Conservation (phyloP, 2,797 vertebrate genomes). For the Bovichtus diacanthus region DNA sequence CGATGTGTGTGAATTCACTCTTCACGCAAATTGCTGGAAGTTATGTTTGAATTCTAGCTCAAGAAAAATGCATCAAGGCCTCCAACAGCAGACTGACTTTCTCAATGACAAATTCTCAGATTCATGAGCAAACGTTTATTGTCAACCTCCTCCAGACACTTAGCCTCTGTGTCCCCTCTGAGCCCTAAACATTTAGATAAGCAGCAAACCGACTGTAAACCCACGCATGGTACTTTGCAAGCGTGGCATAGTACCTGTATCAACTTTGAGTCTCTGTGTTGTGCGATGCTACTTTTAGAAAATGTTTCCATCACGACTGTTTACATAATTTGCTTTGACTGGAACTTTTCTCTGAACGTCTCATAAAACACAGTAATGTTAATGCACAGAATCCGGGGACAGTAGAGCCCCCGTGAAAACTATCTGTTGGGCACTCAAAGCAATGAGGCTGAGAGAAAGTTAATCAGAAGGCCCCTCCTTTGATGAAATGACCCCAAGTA, state of each 20-base stretch:
- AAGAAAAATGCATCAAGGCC: constrained; percentile 10
- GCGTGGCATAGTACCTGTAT: background rate
- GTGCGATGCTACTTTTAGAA: constrained; percentile 30
- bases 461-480: constrained; percentile 76
- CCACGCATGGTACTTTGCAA: background rate
- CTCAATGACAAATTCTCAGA: background rate
- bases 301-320: constrained; percentile 51
- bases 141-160: background rate
- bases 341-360: constrained; percentile 68
- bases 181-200: background rate
- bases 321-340: constrained; percentile 63
- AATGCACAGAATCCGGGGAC: constrained; percentile 74
- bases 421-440: constrained; percentile 70
- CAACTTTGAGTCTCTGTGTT: constrained; percentile 1
- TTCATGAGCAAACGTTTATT: constrained; percentile 29
- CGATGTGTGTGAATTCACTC: background rate
- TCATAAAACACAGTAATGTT: constrained; percentile 76
- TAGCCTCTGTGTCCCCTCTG: background rate
- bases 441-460: constrained; percentile 82
- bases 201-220: background rate
- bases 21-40: background rate
- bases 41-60: background rate
- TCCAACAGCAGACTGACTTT: constrained; percentile 13
- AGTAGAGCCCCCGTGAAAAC: constrained; percentile 62
- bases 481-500: constrained; percentile 81